phyloP scores from a whole-genome alignment of 2,888 invertebrate species.

The Strigamia crassipes region DNA sequence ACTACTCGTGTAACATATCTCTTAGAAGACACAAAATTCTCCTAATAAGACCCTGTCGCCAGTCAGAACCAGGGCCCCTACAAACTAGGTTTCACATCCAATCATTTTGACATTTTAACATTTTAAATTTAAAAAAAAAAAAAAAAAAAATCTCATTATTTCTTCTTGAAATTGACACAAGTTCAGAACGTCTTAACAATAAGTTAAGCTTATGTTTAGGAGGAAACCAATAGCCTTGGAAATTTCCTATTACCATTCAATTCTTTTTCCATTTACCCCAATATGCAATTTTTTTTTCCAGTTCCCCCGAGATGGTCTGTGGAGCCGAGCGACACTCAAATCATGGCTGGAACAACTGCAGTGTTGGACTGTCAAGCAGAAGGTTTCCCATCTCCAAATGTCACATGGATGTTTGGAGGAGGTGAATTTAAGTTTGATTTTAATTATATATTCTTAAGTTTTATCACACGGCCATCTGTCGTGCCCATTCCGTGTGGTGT shows the following conservation, averaged over 20 bases:
- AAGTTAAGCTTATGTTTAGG: too few relatives aligned
- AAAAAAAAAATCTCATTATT: not conserved
- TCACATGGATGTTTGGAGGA: constrained; percentile 57
- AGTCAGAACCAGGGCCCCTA: too few relatives aligned
- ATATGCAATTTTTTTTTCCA: constrained; percentile 50
- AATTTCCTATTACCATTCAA: too few relatives aligned
- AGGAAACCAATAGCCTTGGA: too few relatives aligned
- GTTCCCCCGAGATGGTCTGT: constrained; percentile 59
- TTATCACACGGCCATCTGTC: too few relatives aligned
- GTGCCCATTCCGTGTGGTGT: too few relatives aligned
- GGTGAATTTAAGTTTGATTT: not conserved
- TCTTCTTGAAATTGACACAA: too few relatives aligned
- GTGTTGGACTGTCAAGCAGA: constrained; percentile 56
- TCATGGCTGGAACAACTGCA: constrained; percentile 55
- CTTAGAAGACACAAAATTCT: too few relatives aligned
- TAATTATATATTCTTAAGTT: not conserved
- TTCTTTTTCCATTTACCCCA: not conserved
- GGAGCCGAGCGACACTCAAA: constrained; percentile 56
- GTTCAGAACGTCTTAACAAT: too few relatives aligned
- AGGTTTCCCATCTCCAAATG: constrained; percentile 57
- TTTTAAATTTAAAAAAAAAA: not conserved
- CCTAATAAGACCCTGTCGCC: too few relatives aligned
- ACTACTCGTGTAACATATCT: too few relatives aligned
- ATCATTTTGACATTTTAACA: not conserved
- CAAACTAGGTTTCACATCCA: too few relatives aligned